Evolutionary conservation across 2,888 invertebrate genomes (phyloP).

Genomic region (Cerceris ruficornis): DNA sequence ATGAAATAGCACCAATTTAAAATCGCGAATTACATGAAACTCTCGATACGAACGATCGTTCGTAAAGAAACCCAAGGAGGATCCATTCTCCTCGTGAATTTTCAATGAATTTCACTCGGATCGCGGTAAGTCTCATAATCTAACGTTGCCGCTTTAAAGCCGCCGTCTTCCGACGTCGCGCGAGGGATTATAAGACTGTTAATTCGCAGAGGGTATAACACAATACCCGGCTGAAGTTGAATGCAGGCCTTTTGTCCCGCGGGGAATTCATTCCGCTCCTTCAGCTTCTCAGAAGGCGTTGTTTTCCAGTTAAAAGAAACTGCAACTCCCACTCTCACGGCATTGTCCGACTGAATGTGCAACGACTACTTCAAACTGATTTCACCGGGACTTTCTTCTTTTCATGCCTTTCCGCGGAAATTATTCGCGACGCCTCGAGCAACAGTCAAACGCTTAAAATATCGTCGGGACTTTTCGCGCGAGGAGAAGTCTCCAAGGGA

Average conservation of each 20-base stretch:
- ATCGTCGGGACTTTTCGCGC: neutral
- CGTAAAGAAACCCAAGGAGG: constrained; percentile 16
- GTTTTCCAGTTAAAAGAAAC: constrained; percentile 14
- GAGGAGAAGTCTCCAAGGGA: neutral
- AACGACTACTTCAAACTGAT: constrained; percentile 16
- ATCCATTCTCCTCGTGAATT: neutral
- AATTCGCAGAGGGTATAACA: constrained; percentile 37
- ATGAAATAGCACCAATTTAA: too few species aligned
- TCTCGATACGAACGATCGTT: too few species aligned
- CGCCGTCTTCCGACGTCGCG: neutral
- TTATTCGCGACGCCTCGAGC: neutral
- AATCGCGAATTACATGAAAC: too few species aligned
- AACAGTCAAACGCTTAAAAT: neutral
- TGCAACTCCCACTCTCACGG: constrained; percentile 13
- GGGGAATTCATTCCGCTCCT: constrained; percentile 37
- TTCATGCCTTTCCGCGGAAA: neutral
- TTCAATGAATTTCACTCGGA: constrained; percentile 39
- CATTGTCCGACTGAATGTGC: constrained; percentile 17
- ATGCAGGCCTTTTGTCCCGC: constrained; percentile 35
- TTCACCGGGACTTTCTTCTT: constrained; percentile 22
- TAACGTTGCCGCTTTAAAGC: constrained; percentile 1
- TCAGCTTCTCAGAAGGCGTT: constrained; percentile 14
- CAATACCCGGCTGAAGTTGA: constrained; percentile 28
- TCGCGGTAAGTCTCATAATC: neutral
- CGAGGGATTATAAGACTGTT: constrained; percentile 26